Percentiles rank a stretch among this genome's conserved stretches.
Conservation (phyloP, 2,113 vertebrate species). For the Axis porcinus region DNA sequence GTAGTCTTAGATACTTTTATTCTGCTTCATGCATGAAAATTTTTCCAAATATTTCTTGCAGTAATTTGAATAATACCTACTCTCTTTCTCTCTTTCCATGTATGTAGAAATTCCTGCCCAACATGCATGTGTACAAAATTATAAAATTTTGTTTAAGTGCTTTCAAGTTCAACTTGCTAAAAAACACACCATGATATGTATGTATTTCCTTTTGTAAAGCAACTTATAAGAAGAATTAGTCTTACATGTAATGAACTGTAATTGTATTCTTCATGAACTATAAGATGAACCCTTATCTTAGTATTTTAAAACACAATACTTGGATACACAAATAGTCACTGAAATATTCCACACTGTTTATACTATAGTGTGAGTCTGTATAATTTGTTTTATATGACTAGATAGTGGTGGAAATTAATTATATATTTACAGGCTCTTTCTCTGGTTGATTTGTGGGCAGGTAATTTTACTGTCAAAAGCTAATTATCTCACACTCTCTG, state of each 20-base stretch:
- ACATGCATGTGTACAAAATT: not conserved
- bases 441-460: slow-evolving; percentile 18
- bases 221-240: not conserved
- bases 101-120: not conserved
- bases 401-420: not conserved
- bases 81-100: not conserved
- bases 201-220: not conserved
- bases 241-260: not conserved
- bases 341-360: not conserved
- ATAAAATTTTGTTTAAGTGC: not conserved
- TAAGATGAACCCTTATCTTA: not conserved
- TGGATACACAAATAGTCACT: not conserved
- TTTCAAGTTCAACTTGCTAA: not conserved
- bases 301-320: not conserved
- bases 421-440: slow-evolving; percentile 27
- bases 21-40: not conserved
- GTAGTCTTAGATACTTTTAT: not conserved
- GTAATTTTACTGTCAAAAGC: slow-evolving; percentile 61
- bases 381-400: not conserved
- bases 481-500: slow-evolving; percentile 25
- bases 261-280: not conserved
- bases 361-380: not conserved
- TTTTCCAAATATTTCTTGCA: not conserved
- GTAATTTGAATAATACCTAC: not conserved
- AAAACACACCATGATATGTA: not conserved